phyloP scores from a whole-genome alignment of 2,888 invertebrate genomes.

The Barypeithes pellucidus region DNA sequence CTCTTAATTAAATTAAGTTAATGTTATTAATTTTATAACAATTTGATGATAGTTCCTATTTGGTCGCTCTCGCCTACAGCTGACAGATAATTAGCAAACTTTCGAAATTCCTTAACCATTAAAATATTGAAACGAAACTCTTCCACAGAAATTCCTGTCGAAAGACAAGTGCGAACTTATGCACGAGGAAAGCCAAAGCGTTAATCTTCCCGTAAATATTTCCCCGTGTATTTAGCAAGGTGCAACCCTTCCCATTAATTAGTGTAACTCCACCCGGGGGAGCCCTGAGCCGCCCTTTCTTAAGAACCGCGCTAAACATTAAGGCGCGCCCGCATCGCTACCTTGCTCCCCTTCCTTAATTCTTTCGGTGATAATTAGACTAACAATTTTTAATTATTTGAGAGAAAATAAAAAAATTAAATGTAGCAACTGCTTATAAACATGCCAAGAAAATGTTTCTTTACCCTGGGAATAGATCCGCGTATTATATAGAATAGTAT shows the following conservation, averaged over 20 bases:
- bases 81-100: background rate
- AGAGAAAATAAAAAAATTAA: too few relatives aligned
- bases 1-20: too few relatives aligned
- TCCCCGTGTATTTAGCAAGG: slow-evolving; percentile 68
- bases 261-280: slow-evolving; percentile 71
- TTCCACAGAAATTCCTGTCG: slow-evolving; percentile 11
- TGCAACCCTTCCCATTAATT: slow-evolving; percentile 71
- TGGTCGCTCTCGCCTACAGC: background rate
- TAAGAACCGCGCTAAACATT: slow-evolving; percentile 65
- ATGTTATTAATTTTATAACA: too few relatives aligned
- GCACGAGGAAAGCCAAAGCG: slow-evolving; percentile 45
- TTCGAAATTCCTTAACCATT: background rate
- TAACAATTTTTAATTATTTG: slow-evolving; percentile 51
- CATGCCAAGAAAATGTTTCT: too few relatives aligned
- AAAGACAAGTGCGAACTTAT: slow-evolving; percentile 34
- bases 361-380: slow-evolving; percentile 51
- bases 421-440: too few relatives aligned
- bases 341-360: slow-evolving; percentile 41
- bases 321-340: slow-evolving; percentile 61
- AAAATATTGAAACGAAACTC: background rate
- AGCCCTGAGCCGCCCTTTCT: slow-evolving; percentile 66
- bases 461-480: too few relatives aligned
- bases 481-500: too few relatives aligned
- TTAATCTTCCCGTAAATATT: slow-evolving; percentile 64
- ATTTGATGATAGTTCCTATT: too few relatives aligned